Base-by-base conservation (phyloP, 2,113 vertebrate species). In the Myxocyprinus asiaticus region DNA sequence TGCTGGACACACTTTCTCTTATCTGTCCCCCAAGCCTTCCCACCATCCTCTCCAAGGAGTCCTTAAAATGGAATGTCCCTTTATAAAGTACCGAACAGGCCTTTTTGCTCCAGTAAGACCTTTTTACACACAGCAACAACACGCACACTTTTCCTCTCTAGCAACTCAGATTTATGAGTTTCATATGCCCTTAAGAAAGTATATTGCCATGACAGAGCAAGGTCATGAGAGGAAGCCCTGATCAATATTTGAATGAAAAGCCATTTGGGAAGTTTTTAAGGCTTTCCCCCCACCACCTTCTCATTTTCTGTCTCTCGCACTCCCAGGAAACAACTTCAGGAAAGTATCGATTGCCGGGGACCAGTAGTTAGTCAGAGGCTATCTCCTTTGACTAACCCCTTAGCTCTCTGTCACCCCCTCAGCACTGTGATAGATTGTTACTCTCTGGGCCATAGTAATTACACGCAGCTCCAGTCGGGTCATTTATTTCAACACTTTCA, bases 361-460 rank as follows among this genome's bases (percentile, higher is more conserved):
- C 94, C 93, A 91, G 93, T 99, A 98, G 95, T 99, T 98, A 95
- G 96, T 98, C 96, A 98, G 94, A 96, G 96, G 95, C 96, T 98
- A 98, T 98, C 96, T 98, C 95, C 96, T 98, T 96, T 98, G 95
- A 96, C 96, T 99, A 96, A 96, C 95, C 96, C 95, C 93, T 95
- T 94, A 94, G 93, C 85, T 86, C 93, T 83, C 88, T 96, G 95
- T 98, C 97, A 96, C 92, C 93, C 92, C 90, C 88, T 88, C 83
- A 58, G 22, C 61, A 45, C 68, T 22, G 93, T 99, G 97, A 99
- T 98, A 97, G 95, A 99, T 98, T 94, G 96, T 94, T 95, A 94
- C 94, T 95, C 96, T 96, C 95, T 94, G 92, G 92, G 94, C 93
- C 92, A 91, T 93, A 95, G 96, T 99, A 98, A 98, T 99, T 99